Conservation (phyloP, 1,140 invertebrate genomes). For the Venustaconcha ellipsiformis region DNA sequence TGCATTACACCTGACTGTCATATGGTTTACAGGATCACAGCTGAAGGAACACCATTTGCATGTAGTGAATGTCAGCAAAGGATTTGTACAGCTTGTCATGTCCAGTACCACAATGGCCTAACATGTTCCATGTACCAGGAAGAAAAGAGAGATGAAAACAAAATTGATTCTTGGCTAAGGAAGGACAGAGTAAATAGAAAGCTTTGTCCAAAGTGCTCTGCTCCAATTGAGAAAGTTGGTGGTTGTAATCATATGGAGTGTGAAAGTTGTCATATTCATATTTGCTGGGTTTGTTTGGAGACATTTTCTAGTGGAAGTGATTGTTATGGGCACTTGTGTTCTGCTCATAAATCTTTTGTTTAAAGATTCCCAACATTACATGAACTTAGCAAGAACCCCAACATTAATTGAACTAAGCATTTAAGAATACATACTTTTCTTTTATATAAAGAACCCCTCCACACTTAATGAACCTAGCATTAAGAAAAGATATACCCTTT, state of each 20-base stretch:
- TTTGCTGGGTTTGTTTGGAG: conserved; percentile 55
- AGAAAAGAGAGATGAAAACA: conserved; percentile 15
- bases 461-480: too few species aligned
- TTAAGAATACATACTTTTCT: conserved; percentile 16
- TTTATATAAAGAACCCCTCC: too few species aligned
- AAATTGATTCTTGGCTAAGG: conserved; percentile 34
- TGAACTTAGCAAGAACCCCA: too few species aligned
- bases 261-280: conserved; percentile 34
- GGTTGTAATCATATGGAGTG: conserved; percentile 56
- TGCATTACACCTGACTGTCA: conserved; percentile 57
- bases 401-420: too few species aligned
- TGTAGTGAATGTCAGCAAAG: conserved; percentile 44
- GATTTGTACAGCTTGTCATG: conserved; percentile 51
- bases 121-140: conserved; percentile 48
- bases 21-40: conserved; percentile 46
- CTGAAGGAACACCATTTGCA: conserved; percentile 31
- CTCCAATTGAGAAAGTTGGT: conserved; percentile 48
- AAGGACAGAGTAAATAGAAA: conserved; percentile 35
- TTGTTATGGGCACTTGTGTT: conserved; percentile 48
- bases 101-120: conserved; percentile 48
- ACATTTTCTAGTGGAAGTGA: conserved; percentile 11
- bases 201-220: conserved; percentile 49
- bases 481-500: too few species aligned
- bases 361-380: conserved; percentile 6
- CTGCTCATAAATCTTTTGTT: conserved; percentile 36